Base-by-base conservation (phyloP, 1,140 invertebrate genomes). In the Ctenoplectra terminalis region DNA sequence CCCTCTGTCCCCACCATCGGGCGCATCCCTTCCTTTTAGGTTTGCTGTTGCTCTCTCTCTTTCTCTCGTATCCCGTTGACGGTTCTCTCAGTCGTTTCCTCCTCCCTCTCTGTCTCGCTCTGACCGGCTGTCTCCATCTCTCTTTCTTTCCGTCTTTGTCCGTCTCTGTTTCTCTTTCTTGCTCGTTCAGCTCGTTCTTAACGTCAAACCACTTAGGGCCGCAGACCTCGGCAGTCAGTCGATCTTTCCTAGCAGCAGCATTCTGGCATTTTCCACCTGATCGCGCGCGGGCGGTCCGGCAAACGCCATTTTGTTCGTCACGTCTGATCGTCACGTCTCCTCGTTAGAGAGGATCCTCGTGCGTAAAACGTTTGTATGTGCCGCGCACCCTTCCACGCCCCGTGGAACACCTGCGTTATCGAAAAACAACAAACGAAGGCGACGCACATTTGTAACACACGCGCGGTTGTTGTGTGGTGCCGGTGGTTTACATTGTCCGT, bases 121-220 rank as follows among this genome's bases (percentile, higher is more conserved):
- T 31, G 50, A 40, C 70, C 11, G n/a, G 34, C 40, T 74, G 54
- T 79, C 78, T 81, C 66, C 66, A 81, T 86, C 78, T 50, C 77
- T 79, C 74, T 46, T 63, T 67, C 48, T 2, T 46, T 37, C 75
- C 63, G 34, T 81, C 87, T 78, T 84, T 82, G 73, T 73, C 78
- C 61, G 71, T 81, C 87, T 87, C 82, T 64, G 70, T 71, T 73
- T 80, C 82, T 81, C 77, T 81, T 81, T 83, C 60, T 85, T 81
- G 64, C 79, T 63, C 87, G 67, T 87, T 82, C 83, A 54, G 78
- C 66, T 83, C 87, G 89, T 92, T 92, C 91, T 91, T 91, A 92
- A 92, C 91, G 90, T 90, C 91, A 89, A 91, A 91, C 87, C 90
- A 91, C 91, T 91, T 91, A 91, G 90, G 90, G 90, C 89, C 90